Percentiles rank a stretch among this genome's conserved stretches.
Evolutionary conservation across 2,888 invertebrate species (phyloP).

Genomic region (Blastobasis lacticolella): DNA sequence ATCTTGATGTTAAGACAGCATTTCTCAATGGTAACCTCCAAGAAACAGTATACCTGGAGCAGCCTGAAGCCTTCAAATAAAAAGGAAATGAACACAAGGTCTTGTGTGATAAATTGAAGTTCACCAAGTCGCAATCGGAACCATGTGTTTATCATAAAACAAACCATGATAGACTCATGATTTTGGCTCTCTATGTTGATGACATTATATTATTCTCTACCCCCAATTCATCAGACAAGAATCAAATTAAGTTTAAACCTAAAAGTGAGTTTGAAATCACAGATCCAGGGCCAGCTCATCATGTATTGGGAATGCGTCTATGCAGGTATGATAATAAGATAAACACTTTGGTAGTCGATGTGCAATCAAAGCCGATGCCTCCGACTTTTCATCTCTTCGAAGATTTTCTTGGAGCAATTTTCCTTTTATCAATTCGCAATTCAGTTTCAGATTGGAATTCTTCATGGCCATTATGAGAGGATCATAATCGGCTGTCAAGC

Average conservation of each 20-base stretch:
- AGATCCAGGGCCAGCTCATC: background rate
- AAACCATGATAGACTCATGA: background rate
- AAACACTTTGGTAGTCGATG: too few species aligned
- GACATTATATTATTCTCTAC: background rate
- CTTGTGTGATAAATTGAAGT: background rate
- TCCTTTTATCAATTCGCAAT: too few species aligned
- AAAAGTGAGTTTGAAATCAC: background rate
- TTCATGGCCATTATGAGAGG: constrained; percentile 11
- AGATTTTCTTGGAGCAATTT: too few species aligned
- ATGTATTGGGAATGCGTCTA: background rate
- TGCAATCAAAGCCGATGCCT: too few species aligned
- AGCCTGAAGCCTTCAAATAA: too few species aligned
- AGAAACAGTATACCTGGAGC: too few species aligned
- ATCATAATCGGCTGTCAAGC: constrained; percentile 7
- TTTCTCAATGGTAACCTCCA: too few species aligned
- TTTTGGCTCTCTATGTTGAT: background rate
- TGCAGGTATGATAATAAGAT: background rate
- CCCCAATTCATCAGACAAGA: background rate
- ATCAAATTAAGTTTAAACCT: background rate
- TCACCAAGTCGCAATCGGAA: too few species aligned
- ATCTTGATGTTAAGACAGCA: too few species aligned
- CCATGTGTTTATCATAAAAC: background rate
- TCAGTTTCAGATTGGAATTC: constrained; percentile 1
- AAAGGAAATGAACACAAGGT: background rate
- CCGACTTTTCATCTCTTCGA: too few species aligned